A percentile compares a stretch with the other conserved stretches of the same genome.
phyloP scores from a whole-genome alignment of 2,113 vertebrate genomes.

The Peromyscus maniculatus region DNA sequence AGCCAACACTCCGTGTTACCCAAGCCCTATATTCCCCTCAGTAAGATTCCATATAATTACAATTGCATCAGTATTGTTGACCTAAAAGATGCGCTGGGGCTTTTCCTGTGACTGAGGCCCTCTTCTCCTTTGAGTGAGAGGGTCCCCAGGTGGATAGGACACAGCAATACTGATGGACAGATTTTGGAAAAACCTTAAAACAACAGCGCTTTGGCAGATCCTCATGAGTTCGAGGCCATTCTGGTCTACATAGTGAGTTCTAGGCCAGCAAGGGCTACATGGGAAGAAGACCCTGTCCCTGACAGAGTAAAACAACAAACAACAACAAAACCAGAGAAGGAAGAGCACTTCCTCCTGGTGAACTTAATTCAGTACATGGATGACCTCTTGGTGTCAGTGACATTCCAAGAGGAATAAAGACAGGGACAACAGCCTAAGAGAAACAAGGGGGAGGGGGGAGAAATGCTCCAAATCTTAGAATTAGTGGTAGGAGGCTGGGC shows the following conservation, averaged over 20 bases:
- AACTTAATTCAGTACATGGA: not conserved
- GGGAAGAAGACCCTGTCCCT: not conserved
- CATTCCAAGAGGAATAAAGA: not conserved
- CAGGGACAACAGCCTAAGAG: not conserved
- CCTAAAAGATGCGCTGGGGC: not conserved
- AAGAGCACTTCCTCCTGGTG: not conserved
- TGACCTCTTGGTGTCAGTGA: not conserved
- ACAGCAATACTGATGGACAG: not conserved
- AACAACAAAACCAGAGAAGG: not conserved
- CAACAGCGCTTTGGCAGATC: not conserved
- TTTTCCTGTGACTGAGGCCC: not conserved
- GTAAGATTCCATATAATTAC: not conserved
- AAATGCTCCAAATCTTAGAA: not conserved
- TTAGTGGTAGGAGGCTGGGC: not conserved
- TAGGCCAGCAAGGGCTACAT: too few species aligned
- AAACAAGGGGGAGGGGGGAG: not conserved
- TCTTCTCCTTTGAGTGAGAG: not conserved
- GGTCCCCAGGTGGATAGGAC: not conserved
- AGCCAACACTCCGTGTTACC: not conserved
- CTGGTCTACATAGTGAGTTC: not conserved
- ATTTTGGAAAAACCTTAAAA: not conserved
- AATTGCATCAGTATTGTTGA: not conserved
- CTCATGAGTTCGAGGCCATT: not conserved
- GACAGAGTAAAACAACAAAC: not conserved
- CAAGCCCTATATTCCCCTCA: not conserved